phyloP scores from a whole-genome alignment of 2,797 vertebrate species.

The Sphaeramia orbicularis region DNA sequence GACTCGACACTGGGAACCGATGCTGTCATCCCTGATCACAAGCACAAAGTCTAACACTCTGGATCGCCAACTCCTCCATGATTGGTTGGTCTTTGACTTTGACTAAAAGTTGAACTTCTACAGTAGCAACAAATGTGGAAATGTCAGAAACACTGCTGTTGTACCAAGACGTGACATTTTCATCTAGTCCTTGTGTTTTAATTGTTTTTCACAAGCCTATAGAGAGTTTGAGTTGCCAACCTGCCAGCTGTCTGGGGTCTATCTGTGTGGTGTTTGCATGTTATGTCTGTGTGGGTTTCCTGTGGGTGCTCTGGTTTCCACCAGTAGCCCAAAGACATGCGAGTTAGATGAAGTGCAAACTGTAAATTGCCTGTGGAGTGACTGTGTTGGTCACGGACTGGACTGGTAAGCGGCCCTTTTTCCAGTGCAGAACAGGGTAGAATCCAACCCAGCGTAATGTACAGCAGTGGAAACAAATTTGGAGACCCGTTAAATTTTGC shows the following conservation, averaged over 20 bases:
- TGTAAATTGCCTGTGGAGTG: slow-evolving; percentile 3
- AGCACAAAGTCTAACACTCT: slow-evolving; percentile 10
- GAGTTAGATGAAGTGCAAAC: slow-evolving; percentile 9
- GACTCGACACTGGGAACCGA: slow-evolving; percentile 48
- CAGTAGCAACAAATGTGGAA: not conserved
- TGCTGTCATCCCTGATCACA: slow-evolving; percentile 37
- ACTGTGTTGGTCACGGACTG: slow-evolving; percentile 8
- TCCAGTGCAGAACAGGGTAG: slow-evolving; percentile 1
- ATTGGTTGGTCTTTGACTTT: slow-evolving; percentile 3
- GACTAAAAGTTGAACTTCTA: not conserved
- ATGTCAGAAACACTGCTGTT: not conserved
- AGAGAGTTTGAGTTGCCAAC: not conserved
- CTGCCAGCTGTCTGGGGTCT: slow-evolving; percentile 1
- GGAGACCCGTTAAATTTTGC: too few relatives aligned
- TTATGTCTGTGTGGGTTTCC: slow-evolving; percentile 24
- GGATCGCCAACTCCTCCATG: slow-evolving; percentile 6
- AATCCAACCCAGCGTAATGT: too few relatives aligned
- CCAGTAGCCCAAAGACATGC: not conserved
- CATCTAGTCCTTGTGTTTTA: not conserved
- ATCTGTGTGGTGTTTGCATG: slow-evolving; percentile 2
- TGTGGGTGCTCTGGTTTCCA: slow-evolving; percentile 21
- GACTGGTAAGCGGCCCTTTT: not conserved
- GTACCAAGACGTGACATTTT: not conserved
- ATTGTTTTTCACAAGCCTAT: not conserved
- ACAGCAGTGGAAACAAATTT: too few relatives aligned